These are phyloP conservation scores for Drosophila setosimentum DNA, from an alignment of 2,888 invertebrate genomes.

Conservation along the genomic window DNA sequence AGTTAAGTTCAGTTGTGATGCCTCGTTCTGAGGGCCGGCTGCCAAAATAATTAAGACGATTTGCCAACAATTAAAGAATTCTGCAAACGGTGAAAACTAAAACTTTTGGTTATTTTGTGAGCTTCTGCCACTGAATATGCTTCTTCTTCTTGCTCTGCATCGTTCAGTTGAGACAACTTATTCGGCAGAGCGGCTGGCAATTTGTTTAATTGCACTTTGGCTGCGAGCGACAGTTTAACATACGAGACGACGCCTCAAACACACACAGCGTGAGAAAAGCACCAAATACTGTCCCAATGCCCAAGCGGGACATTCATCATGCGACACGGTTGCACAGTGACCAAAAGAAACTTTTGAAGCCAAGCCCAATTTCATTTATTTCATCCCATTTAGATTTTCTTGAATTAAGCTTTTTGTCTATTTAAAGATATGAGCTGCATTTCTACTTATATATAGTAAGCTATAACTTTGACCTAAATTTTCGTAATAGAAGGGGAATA, in stretches of 20 bases:
- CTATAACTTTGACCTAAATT: neutral
- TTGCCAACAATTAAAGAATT: constrained; percentile 85
- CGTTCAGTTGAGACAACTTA: constrained; percentile 5
- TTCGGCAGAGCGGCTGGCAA: constrained; percentile 64
- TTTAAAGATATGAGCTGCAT: too few species aligned
- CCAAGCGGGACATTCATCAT: constrained; percentile 67
- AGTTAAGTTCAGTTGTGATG: constrained; percentile 36
- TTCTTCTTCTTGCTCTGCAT: neutral
- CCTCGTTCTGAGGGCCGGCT: constrained; percentile 59
- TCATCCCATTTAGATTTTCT: neutral
- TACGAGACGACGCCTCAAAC: constrained; percentile 77
- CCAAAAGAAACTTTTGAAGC: neutral
- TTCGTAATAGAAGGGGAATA: neutral
- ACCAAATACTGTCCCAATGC: constrained; percentile 53
- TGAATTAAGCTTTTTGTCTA: neutral
- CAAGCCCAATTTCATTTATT: neutral
- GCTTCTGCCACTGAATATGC: neutral
- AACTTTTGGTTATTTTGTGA: neutral
- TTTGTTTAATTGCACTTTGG: constrained; percentile 85
- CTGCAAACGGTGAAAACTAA: constrained; percentile 35
- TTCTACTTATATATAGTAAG: too few species aligned
- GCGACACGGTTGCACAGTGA: constrained; percentile 46
- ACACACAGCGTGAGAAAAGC: constrained; percentile 76
- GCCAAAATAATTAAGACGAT: constrained; percentile 84
- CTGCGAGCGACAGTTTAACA: constrained; percentile 84